These are phyloP conservation scores for Criorhina ranunculi DNA, from an alignment of 2,888 invertebrate genomes.

Conservation along the genomic window DNA sequence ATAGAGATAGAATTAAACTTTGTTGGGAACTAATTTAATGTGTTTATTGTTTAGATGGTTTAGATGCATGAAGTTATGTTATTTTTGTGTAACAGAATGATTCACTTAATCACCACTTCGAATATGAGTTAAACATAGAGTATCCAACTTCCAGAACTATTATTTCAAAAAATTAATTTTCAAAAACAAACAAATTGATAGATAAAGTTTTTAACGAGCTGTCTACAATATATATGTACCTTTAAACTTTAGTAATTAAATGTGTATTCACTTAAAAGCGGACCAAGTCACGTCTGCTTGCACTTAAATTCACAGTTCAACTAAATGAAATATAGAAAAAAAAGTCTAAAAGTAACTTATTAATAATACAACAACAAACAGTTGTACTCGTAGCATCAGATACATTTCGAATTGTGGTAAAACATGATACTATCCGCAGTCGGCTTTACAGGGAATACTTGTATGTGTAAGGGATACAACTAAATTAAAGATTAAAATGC, in stretches of 20 bases:
- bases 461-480: neutral
- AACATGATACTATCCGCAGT: neutral
- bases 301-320: conserved; percentile 56
- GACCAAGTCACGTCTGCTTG: conserved; percentile 57
- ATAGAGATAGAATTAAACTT: no score
- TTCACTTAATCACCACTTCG: no score
- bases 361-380: neutral
- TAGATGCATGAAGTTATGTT: no score
- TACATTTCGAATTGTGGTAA: conserved; percentile 3
- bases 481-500: conserved; percentile 10
- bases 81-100: no score
- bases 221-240: conserved; percentile 30
- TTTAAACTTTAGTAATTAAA: conserved; percentile 16
- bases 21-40: neutral
- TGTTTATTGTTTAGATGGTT: no score
- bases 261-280: conserved; percentile 15
- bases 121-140: no score
- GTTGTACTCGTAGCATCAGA: neutral
- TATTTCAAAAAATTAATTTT: neutral
- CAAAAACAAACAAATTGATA: conserved; percentile 7
- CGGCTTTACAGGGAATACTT: conserved; percentile 1
- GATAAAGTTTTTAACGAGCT: conserved; percentile 4
- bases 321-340: conserved; percentile 33
- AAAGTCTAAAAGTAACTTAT: neutral
- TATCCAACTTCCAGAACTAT: conserved; percentile 1